Evolutionary conservation across 2,113 vertebrate species (phyloP).

Genomic region (Columba janthina): DNA sequence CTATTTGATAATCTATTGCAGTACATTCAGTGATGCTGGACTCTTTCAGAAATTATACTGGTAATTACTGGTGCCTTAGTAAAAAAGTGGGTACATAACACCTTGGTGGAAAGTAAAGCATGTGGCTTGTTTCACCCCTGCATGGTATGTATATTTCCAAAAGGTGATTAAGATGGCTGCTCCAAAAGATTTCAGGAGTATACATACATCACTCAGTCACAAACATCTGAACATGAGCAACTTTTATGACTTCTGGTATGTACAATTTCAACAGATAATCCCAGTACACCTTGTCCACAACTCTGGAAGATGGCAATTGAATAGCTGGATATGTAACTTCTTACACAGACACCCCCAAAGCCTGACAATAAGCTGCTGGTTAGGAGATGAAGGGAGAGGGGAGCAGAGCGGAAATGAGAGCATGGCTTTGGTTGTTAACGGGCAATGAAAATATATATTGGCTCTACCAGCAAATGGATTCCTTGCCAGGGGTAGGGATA

Average conservation of each 20-base stretch:
- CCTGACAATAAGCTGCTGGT: constrained; percentile 37
- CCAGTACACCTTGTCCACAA: not conserved
- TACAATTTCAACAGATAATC: constrained; percentile 34
- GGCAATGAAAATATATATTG: constrained; percentile 57
- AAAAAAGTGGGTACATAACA: constrained; percentile 58
- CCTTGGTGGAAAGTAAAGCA: constrained; percentile 33
- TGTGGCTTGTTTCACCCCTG: constrained; percentile 30
- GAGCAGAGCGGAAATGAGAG: not conserved
- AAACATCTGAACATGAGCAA: not conserved
- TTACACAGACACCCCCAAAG: not conserved
- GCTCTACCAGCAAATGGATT: constrained; percentile 76
- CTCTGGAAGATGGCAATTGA: not conserved
- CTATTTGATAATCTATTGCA: constrained; percentile 49
- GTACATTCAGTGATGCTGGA: constrained; percentile 27
- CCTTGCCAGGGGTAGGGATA: constrained; percentile 71
- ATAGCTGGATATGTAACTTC: not conserved
- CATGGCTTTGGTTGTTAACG: constrained; percentile 14
- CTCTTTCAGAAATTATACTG: constrained; percentile 20
- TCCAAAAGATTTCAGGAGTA: constrained; percentile 49
- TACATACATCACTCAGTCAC: not conserved
- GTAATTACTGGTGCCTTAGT: constrained; percentile 72
- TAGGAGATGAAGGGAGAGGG: constrained; percentile 27
- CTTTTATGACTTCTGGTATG: constrained; percentile 29
- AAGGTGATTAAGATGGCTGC: constrained; percentile 65
- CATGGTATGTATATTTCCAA: not conserved